A percentile compares a stretch with the other conserved stretches of the same genome.
These are phyloP conservation scores for Tachysurus fulvidraco DNA, from an alignment of 2,113 vertebrate species.

Conservation along the genomic window DNA sequence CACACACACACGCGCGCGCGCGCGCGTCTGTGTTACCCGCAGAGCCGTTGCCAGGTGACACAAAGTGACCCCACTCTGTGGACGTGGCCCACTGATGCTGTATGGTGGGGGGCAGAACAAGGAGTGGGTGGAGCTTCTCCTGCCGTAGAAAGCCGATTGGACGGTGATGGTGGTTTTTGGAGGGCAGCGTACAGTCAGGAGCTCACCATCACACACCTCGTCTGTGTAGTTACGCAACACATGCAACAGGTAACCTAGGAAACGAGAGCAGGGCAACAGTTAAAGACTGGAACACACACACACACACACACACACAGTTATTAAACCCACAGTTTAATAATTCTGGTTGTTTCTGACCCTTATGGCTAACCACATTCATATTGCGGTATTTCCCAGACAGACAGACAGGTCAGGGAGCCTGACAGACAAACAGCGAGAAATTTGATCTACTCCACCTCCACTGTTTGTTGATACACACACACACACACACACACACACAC, in stretches of 20 bases:
- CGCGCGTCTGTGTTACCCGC: conserved; percentile 75
- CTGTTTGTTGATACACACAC: conserved; percentile 3
- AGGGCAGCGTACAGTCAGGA: conserved; percentile 83
- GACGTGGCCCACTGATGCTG: conserved; percentile 66
- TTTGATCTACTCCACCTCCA: background rate
- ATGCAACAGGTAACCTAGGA: conserved; percentile 81
- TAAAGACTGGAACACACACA: too few relatives aligned
- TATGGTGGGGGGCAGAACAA: conserved; percentile 78
- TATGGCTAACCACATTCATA: background rate
- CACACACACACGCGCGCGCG: too few relatives aligned
- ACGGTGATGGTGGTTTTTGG: conserved; percentile 86
- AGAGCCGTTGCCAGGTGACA: conserved; percentile 84
- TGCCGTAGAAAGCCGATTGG: conserved; percentile 88
- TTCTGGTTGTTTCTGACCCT: background rate
- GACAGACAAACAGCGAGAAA: background rate
- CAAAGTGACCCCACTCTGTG: conserved; percentile 74
- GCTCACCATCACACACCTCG: conserved; percentile 85
- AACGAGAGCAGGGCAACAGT: background rate
- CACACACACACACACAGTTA: background rate
- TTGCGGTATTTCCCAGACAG: background rate
- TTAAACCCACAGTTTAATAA: too few relatives aligned
- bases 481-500: too few relatives aligned
- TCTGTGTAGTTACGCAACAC: conserved; percentile 84
- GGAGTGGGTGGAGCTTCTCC: conserved; percentile 72
- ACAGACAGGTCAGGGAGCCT: background rate